Conservation (phyloP, 2,113 vertebrate genomes). For the Phrynosoma platyrhinos region DNA sequence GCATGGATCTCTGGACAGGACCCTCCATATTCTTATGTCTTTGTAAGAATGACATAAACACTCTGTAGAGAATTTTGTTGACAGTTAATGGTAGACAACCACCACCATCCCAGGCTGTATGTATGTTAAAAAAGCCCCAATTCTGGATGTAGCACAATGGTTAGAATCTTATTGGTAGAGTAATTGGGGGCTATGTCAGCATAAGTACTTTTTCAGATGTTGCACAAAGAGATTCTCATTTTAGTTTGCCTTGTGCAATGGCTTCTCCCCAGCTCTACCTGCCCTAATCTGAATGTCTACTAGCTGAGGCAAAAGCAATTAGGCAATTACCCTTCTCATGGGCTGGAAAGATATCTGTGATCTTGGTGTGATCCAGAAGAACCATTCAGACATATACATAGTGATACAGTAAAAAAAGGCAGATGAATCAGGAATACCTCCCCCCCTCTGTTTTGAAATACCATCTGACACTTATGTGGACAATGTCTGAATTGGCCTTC, state of each 20-base stretch:
- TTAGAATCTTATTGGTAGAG: too few relatives aligned
- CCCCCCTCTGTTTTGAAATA: constrained; percentile 18
- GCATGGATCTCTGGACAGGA: too few relatives aligned
- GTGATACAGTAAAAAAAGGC: not conserved
- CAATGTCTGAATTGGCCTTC: not conserved
- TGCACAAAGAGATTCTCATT: not conserved
- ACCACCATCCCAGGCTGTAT: not conserved
- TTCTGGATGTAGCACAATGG: too few relatives aligned
- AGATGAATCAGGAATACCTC: constrained; percentile 1
- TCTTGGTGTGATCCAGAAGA: not conserved
- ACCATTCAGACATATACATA: not conserved
- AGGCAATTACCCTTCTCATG: too few relatives aligned
- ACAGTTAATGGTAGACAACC: not conserved
- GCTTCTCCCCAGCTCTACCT: too few relatives aligned
- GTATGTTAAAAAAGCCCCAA: not conserved
- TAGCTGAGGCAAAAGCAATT: too few relatives aligned
- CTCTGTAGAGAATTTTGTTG: not conserved
- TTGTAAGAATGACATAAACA: not conserved
- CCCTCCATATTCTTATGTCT: too few relatives aligned
- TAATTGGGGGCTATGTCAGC: too few relatives aligned
- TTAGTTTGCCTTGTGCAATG: not conserved
- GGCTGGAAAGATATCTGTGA: not conserved
- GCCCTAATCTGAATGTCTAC: too few relatives aligned
- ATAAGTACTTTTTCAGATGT: not conserved
- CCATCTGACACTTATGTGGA: constrained; percentile 7